Evolutionary conservation across 2,113 vertebrate genomes (phyloP), one percentile per base, ranked within the genome.

Genomic region (Anhinga rufa): DNA sequence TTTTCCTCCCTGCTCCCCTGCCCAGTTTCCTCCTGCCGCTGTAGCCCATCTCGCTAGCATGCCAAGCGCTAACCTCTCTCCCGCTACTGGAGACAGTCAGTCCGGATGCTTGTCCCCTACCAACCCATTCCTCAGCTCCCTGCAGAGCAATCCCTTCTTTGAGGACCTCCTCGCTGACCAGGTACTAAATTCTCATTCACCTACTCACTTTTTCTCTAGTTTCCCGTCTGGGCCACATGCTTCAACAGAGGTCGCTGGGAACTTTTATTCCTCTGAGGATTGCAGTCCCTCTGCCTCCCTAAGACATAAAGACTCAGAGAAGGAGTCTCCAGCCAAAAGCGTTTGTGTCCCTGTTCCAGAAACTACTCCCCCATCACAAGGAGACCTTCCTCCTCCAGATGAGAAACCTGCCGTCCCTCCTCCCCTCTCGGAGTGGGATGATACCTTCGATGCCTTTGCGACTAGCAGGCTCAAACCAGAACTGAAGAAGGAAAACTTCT

Each of bases 151-250:
- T 96, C 98, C 99, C 82, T 99, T 99, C 98, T 99, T 98, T 97
- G 98, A 98, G 96, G 98, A 99, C 78, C 97, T 98, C 95, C 91
- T 98, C 87, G 97, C 98, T 82, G 95, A 98, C 96, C 96, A 96
- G 97, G 94, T 98, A 97, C 98, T 98, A 98, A 99, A 98, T 95
- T 97, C 97, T 97, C 96, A 97, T 97, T 98, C 96, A 95, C 99
- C 99, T 97, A 98, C 99, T 98, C 98, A 97, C 98, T 99, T 98
- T 99, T 98, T 99, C 98, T 99, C 99, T 97, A 99, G 99, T 96
- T 98, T 98, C 92, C 94, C 97, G 93, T 90, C 98, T 98, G 96
- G 96, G 98, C 97, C 95, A 87, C 86, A 93, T 77, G 97, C 97
- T 86, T 90, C 97, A 92, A 95, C 97, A 95, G 99, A 78, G 97